Evolutionary conservation across 2,888 invertebrate species (phyloP).

Genomic region (Meiosimyza decipiens): DNA sequence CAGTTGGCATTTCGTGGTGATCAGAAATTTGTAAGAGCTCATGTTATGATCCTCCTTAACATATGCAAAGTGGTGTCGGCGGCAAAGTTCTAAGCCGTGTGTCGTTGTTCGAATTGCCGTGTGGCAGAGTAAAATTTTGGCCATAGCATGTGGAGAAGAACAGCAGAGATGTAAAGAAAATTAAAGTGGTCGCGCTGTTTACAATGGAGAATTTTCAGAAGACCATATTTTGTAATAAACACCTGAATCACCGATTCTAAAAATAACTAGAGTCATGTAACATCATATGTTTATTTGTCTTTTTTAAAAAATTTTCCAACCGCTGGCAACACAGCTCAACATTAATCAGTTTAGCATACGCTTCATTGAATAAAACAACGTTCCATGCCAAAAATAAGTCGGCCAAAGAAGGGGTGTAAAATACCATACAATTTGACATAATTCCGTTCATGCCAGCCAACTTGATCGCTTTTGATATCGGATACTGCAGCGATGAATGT

Average conservation of each 20-base stretch:
- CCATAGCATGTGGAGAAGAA: background rate
- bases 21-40: conserved; percentile 29
- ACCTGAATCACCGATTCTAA: too few relatives aligned
- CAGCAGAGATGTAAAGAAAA: background rate
- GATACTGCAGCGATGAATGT: conserved; percentile 21
- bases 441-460: conserved; percentile 32
- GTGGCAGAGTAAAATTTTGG: conserved; percentile 17
- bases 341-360: conserved; percentile 28
- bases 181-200: conserved; percentile 19
- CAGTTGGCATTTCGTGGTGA: background rate
- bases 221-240: background rate
- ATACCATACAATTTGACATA: conserved; percentile 31
- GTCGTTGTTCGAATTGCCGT: background rate
- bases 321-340: background rate
- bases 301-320: background rate
- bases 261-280: too few relatives aligned
- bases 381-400: background rate
- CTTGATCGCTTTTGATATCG: conserved; percentile 33
- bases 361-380: conserved; percentile 5
- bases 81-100: conserved; percentile 36
- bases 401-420: background rate
- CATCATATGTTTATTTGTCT: too few relatives aligned
- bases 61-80: conserved; percentile 34
- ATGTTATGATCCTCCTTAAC: conserved; percentile 31
- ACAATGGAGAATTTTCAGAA: background rate